Percentiles rank a stretch among this genome's conserved stretches.
These are phyloP conservation scores for Drosophila cardini DNA, from an alignment of 1,140 invertebrate species.

Conservation along the genomic window DNA sequence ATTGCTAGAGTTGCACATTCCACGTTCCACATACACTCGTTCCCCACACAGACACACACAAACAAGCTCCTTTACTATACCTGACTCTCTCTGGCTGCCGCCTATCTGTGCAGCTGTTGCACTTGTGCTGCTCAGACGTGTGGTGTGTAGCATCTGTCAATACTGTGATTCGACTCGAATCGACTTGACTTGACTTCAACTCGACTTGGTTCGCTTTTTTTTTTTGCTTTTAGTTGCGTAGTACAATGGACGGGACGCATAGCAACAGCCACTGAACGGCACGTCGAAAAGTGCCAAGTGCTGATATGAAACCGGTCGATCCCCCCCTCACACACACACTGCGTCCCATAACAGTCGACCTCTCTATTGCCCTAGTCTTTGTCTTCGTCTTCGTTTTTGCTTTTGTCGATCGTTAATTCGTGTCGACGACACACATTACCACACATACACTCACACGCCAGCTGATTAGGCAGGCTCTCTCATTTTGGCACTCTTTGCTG, in stretches of 20 bases:
- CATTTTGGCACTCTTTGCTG: constrained; percentile 13
- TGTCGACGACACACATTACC: constrained; percentile 59
- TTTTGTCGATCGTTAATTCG: constrained; percentile 52
- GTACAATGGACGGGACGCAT: constrained; percentile 42
- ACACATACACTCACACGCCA: constrained; percentile 14
- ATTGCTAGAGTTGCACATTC: constrained; percentile 37
- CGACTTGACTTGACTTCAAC: constrained; percentile 16
- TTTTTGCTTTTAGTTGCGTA: constrained; percentile 46
- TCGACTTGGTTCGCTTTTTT: constrained; percentile 22
- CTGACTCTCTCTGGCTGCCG: background rate
- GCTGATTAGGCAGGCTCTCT: constrained; percentile 2
- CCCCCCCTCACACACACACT: background rate
- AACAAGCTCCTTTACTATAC: background rate
- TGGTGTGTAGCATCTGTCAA: constrained; percentile 17
- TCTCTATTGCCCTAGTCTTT: constrained; percentile 20
- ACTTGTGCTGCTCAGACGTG: constrained; percentile 43
- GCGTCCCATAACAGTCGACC: background rate
- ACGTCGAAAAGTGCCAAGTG: constrained; percentile 20
- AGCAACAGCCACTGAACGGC: constrained; percentile 59
- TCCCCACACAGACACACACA: background rate
- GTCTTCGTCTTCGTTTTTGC: constrained; percentile 31
- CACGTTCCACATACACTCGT: constrained; percentile 4
- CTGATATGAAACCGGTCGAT: constrained; percentile 72
- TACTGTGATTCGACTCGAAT: constrained; percentile 21
- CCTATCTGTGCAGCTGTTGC: constrained; percentile 50